Percentiles rank a stretch among this genome's conserved stretches.
Evolutionary conservation across 1,140 invertebrate genomes (phyloP).

Genomic region (Bombus superbus): DNA sequence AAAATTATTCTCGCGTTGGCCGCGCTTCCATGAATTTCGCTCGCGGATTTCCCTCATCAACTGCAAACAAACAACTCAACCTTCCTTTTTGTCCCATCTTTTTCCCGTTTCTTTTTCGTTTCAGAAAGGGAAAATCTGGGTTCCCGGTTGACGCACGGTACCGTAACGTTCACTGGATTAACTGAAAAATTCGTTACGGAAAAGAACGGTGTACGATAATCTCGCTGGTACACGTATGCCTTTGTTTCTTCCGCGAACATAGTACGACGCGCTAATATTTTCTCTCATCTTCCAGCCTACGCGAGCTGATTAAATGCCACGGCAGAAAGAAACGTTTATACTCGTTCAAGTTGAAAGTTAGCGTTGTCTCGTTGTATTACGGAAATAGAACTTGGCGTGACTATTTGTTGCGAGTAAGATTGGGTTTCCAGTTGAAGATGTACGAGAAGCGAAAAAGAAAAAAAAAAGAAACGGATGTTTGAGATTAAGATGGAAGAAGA

Average conservation of each 20-base stretch:
- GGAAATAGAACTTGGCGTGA: too few relatives aligned
- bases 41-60: conserved; percentile 9
- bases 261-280: too few relatives aligned
- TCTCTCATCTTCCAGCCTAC: too few relatives aligned
- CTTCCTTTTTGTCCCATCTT: not conserved
- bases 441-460: too few relatives aligned
- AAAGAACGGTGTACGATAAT: not conserved
- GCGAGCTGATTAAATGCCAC: too few relatives aligned
- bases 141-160: not conserved
- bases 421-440: too few relatives aligned
- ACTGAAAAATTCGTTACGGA: not conserved
- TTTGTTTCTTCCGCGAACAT: not conserved
- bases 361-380: too few relatives aligned
- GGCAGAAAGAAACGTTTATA: too few relatives aligned
- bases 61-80: not conserved
- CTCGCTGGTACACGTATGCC: not conserved
- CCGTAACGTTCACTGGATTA: not conserved
- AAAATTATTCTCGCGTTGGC: conserved; percentile 19
- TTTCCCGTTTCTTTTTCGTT: not conserved
- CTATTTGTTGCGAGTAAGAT: too few relatives aligned
- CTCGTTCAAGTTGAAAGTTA: too few relatives aligned
- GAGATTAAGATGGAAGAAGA: too few relatives aligned
- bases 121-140: not conserved
- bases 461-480: too few relatives aligned
- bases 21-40: not conserved